Evolutionary conservation across 2,113 vertebrate genomes (phyloP).

Genomic region (Trichechus manatus): DNA sequence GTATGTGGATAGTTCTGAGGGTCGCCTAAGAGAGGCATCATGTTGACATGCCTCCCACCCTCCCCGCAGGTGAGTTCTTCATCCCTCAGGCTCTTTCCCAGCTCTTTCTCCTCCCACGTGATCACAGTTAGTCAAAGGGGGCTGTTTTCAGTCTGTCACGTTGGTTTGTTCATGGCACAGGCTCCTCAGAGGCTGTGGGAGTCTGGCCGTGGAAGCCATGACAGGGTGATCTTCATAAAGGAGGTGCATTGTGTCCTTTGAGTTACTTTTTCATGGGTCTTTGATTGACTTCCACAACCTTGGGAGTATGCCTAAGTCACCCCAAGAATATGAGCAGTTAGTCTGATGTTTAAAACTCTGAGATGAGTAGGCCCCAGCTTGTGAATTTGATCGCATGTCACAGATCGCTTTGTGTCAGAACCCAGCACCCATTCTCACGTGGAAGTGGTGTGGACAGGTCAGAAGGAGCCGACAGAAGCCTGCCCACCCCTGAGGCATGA

Average conservation of each 20-base stretch:
- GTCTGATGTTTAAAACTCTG: neutral
- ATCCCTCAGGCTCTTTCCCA: fast-evolving
- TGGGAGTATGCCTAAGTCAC: neutral
- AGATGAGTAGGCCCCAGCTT: neutral
- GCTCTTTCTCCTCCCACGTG: neutral
- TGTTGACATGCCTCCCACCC: neutral
- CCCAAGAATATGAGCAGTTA: neutral
- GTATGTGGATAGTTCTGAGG: neutral
- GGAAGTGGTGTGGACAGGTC: neutral
- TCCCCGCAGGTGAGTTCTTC: fast-evolving
- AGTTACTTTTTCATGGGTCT: neutral
- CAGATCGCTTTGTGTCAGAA: neutral
- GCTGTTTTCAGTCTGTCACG: neutral
- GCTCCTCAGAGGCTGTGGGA: neutral
- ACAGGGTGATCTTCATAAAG: neutral
- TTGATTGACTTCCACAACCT: neutral
- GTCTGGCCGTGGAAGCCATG: neutral
- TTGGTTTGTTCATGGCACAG: neutral
- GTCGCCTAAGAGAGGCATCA: neutral
- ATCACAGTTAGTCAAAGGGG: fast-evolving
- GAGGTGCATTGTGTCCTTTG: neutral
- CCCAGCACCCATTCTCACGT: fast-evolving
- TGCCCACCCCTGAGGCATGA: neutral
- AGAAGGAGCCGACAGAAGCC: neutral
- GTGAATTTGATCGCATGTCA: neutral